phyloP scores from a whole-genome alignment of 2,113 vertebrate genomes.

The Embiotoca jacksoni region DNA sequence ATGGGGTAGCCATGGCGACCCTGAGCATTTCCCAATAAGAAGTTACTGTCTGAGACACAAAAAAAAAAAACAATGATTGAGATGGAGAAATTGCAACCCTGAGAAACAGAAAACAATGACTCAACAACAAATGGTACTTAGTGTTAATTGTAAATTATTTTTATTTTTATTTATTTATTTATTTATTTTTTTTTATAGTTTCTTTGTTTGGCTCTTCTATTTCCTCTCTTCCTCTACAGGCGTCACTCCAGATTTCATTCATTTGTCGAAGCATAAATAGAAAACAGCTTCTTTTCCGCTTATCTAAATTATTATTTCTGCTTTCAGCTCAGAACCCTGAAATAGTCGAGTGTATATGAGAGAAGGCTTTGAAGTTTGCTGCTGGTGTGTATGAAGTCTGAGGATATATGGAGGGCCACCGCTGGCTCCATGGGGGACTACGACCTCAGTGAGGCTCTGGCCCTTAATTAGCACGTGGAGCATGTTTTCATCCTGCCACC shows the following conservation, averaged over 20 bases:
- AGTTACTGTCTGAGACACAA: constrained; percentile 92
- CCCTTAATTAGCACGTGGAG: constrained; percentile 15
- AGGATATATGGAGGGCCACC: constrained; percentile 25
- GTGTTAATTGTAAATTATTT: too few relatives aligned
- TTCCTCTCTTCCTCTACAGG: too few relatives aligned
- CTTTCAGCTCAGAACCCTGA: constrained; percentile 5
- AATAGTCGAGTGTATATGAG: constrained; percentile 25
- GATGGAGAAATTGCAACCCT: not conserved
- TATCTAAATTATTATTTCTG: constrained; percentile 16
- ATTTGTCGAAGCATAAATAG: constrained; percentile 11
- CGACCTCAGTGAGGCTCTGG: constrained; percentile 1
- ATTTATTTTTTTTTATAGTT: too few relatives aligned
- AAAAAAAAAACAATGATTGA: not conserved
- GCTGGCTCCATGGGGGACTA: constrained; percentile 22
- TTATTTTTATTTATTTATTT: too few relatives aligned
- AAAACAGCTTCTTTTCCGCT: constrained; percentile 12
- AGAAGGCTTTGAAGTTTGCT: constrained; percentile 55
- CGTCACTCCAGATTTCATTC: not conserved
- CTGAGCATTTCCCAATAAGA: constrained; percentile 95
- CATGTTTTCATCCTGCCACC: constrained; percentile 2
- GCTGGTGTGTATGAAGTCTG: constrained; percentile 32
- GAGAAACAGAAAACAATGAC: not conserved
- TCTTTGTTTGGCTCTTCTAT: too few relatives aligned
- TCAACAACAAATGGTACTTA: not conserved
- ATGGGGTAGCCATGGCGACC: constrained; percentile 92